A percentile compares a stretch with the other conserved stretches of the same genome.
Evolutionary conservation across 2,113 vertebrate species (phyloP).

Genomic region (Daphoenositta chrysoptera): DNA sequence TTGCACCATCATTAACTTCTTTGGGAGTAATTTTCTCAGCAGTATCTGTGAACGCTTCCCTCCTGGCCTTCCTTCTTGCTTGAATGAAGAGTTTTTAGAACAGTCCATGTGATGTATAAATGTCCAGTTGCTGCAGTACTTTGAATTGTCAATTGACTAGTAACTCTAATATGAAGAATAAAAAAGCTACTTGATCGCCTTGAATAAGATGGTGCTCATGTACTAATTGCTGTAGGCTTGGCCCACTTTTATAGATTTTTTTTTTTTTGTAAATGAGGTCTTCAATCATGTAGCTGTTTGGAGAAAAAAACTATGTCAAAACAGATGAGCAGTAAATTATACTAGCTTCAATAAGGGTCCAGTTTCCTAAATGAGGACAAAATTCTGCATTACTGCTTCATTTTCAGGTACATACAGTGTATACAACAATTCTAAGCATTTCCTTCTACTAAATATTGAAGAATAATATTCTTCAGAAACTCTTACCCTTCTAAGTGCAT

Average conservation of each 20-base stretch:
- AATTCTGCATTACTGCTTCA: background rate
- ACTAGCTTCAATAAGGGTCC: background rate
- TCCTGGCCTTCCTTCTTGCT: background rate
- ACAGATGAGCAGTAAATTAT: background rate
- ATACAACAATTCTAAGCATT: background rate
- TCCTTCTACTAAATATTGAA: background rate
- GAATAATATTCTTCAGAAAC: background rate
- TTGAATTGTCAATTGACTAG: background rate
- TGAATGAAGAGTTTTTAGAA: background rate
- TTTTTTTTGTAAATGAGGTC: background rate
- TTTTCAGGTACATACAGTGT: background rate
- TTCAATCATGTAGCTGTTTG: background rate
- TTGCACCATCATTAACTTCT: background rate
- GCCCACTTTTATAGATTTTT: background rate
- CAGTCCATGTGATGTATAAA: background rate
- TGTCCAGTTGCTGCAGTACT: background rate
- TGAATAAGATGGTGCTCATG: background rate
- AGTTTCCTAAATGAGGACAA: background rate
- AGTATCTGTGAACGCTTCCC: background rate
- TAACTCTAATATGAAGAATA: background rate
- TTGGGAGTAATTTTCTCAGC: background rate
- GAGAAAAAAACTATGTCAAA: background rate
- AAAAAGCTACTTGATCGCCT: background rate
- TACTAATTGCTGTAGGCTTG: background rate
- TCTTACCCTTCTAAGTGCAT: background rate